Percentiles rank a stretch among this genome's conserved stretches.
Evolutionary conservation across 64 coral and sea anemone genomes (phyloP).

Genomic region (Catalaphyllia jardinei): DNA sequence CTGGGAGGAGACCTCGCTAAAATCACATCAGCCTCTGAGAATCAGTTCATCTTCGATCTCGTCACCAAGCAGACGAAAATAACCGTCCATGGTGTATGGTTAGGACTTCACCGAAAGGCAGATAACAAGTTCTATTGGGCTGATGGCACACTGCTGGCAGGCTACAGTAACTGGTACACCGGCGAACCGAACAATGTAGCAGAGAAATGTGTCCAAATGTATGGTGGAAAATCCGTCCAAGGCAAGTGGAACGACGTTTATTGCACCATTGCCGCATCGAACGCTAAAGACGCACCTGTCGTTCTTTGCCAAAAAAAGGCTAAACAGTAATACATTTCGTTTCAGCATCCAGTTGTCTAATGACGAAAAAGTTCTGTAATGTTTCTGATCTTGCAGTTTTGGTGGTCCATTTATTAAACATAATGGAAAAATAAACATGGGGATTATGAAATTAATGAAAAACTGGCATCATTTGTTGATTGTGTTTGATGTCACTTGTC

Average conservation of each 20-base stretch:
- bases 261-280: background rate
- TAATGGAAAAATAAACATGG: too few relatives aligned
- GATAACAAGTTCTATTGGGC: conserved; percentile 22
- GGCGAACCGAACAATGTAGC: background rate
- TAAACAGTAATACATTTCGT: background rate
- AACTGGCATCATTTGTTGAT: too few relatives aligned
- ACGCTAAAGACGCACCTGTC: background rate
- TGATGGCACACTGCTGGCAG: background rate
- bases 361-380: too few relatives aligned
- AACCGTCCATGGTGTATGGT: background rate
- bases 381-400: too few relatives aligned
- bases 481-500: too few relatives aligned
- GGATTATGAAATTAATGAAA: too few relatives aligned
- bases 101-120: conserved; percentile 22
- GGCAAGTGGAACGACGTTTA: background rate
- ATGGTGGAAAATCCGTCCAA: background rate
- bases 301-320: background rate
- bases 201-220: background rate
- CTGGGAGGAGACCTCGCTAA: conserved; percentile 16
- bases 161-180: background rate
- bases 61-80: background rate
- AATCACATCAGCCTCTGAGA: background rate
- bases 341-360: too few relatives aligned
- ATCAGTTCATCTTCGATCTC: background rate
- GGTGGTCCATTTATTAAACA: too few relatives aligned